Evolutionary conservation across 1,140 invertebrate species (phyloP).

Genomic region (Cataglyphis hispanica): DNA sequence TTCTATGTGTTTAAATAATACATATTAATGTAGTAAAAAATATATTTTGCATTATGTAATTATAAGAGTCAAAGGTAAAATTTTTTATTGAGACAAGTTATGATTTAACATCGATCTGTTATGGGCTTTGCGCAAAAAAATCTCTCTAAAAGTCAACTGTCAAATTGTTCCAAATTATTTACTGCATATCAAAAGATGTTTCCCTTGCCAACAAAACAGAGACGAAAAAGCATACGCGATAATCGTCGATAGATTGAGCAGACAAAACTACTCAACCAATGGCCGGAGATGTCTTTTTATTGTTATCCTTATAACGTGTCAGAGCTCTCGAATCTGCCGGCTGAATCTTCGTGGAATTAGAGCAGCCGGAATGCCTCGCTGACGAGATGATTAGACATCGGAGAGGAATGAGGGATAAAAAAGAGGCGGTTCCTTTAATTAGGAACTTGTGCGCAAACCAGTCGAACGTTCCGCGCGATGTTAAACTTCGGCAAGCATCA

Average conservation of each 20-base stretch:
- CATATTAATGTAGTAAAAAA: no score
- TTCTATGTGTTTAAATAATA: no score
- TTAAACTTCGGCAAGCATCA: slow-evolving; percentile 35
- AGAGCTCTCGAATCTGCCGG: slow-evolving; percentile 14
- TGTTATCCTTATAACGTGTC: slow-evolving; percentile 58
- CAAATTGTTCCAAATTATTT: slow-evolving; percentile 27
- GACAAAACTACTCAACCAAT: not conserved
- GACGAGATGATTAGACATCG: slow-evolving; percentile 63
- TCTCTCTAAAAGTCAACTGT: not conserved
- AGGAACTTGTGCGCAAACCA: slow-evolving; percentile 24
- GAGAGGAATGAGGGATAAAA: not conserved
- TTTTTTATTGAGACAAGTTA: not conserved
- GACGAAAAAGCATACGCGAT: slow-evolving; percentile 25
- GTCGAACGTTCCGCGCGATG: slow-evolving; percentile 47
- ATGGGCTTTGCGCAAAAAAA: not conserved
- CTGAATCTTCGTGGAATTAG: slow-evolving; percentile 41
- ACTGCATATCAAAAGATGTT: slow-evolving; percentile 22
- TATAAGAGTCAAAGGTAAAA: not conserved
- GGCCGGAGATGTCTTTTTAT: slow-evolving; percentile 21
- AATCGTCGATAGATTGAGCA: slow-evolving; percentile 54
- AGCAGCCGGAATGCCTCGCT: not conserved
- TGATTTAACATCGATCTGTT: not conserved
- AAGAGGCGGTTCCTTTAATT: slow-evolving; percentile 48
- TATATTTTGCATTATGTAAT: not conserved
- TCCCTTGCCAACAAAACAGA: not conserved